Base-by-base conservation (phyloP, 64 coral and sea anemone species). In the Platygyra sinensis region DNA sequence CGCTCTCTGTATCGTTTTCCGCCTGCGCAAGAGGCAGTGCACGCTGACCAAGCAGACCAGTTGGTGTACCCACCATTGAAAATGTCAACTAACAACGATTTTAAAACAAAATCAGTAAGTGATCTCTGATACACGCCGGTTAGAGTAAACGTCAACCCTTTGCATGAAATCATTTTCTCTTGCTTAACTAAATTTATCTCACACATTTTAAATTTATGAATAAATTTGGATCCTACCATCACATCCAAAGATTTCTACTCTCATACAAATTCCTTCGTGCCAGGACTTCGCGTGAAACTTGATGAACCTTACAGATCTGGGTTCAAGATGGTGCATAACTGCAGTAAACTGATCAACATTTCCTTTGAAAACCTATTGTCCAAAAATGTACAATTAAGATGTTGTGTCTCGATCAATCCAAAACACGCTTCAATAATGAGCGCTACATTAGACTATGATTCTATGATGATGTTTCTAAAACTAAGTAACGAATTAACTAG, bases 31-130 rank as follows among this genome's bases (percentile, higher is more conserved):
- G 86, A 60, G 17, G 51, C 57, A 60, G 50, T 88, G 55, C 86
- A 88, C 52, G 54, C 31, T 38, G 86, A 75, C 86, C 86, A 88
- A 36, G 57, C 33, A 9, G 86, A 88, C 86, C 86, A 88, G 31
- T 76, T 72, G n/a, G 46, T 88, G 51, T 88, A 88, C 19, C 86
- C 86, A 54, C 86, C 86, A 76, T 88, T 27, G 0, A 71, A 51
- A 52, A 18, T 15, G 20, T n/a, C 11, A 10, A 25, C 74, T 72
- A 19, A 39, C 5, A 3, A 39, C 5, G 38, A 39, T 39, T 39
- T 39, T 39, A 39, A 39, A 39, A 39, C 38, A 39, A 39, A 39
- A 39, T 5, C 5, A 39, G 2, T 39, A 39, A 39, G 38, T 39
- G 38, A 39, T 39, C 38, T 39, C 38, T 39, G 38, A 39, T 5